Base-by-base conservation (phyloP, 35 echinoderm and acorn worm species). In the Eucidaris tribuloides region DNA sequence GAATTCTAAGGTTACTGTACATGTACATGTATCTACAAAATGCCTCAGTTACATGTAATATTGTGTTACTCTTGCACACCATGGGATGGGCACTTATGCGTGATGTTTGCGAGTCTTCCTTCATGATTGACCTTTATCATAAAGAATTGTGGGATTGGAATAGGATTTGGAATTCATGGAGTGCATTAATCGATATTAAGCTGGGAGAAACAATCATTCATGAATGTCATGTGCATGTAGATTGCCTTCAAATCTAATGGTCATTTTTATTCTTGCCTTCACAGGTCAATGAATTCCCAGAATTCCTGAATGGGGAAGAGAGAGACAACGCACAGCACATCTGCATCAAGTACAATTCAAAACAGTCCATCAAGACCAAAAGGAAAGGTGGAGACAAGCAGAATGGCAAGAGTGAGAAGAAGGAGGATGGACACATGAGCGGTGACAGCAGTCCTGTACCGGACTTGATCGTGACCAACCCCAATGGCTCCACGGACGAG, bases 201-300 rank as follows among this genome's bases (percentile, higher is more conserved):
- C n/a, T n/a, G n/a, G n/a, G n/a, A n/a, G n/a, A n/a, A n/a, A n/a
- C n/a, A n/a, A n/a, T n/a, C n/a, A n/a, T n/a, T n/a, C n/a, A n/a
- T n/a, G n/a, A n/a, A n/a, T 71, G 27, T 71, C 22, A 71, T 31
- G 5, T 71, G 22, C n/a, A 71, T 71, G 4, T 36, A 7, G 65
- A 6, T 18, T 35, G 5, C 6, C 22, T 6, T 71, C 37, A 34
- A 71, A 36, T 50, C n/a, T 22, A 20, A 46, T 22, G 14, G 11
- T 23, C n/a, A 62, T 33, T 38, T 41, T 82, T 22, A 20, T 24
- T 20, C 52, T 49, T 14, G 61, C 78, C 31, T 56, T 90, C 79
- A 2, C 76, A 99, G 96, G 91, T 99, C 13, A 99, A 99, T 79
- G 91, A 99, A 56, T 93, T 93, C 82, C 96, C 96, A 22, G 96